phyloP scores from a whole-genome alignment of 2,113 vertebrate species.

The Odontophorus gujanensis region DNA sequence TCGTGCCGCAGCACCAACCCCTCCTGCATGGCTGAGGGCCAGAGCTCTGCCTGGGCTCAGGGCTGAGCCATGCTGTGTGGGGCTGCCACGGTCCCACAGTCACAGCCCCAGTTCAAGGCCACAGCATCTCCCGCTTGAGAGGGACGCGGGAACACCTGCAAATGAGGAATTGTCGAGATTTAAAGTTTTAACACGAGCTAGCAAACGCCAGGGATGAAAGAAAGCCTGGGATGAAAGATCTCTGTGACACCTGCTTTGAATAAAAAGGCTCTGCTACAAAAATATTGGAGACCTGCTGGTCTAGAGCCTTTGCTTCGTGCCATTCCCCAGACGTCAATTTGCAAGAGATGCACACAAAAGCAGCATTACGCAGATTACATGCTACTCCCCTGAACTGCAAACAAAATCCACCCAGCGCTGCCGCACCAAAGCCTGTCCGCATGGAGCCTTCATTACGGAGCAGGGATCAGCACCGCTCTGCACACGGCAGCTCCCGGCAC shows the following conservation, averaged over 20 bases:
- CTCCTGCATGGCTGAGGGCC: background rate
- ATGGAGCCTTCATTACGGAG: background rate
- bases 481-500: background rate
- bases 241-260: constrained; percentile 69
- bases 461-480: background rate
- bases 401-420: constrained; percentile 20
- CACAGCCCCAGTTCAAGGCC: background rate
- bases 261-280: constrained; percentile 72
- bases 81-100: background rate
- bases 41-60: background rate
- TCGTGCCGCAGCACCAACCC: background rate
- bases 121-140: constrained; percentile 11
- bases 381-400: constrained; percentile 39
- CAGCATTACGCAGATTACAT: constrained; percentile 36
- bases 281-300: constrained; percentile 69
- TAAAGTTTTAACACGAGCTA: constrained; percentile 71
- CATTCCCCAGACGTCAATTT: constrained; percentile 68
- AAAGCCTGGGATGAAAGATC: constrained; percentile 72
- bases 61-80: background rate
- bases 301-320: constrained; percentile 67
- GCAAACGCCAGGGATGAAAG: constrained; percentile 69
- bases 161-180: constrained; percentile 49
- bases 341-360: constrained; percentile 50
- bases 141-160: constrained; percentile 29
- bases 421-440: background rate